Percentiles rank a stretch among this genome's conserved stretches.
These are phyloP conservation scores for Oreochromis spilurus DNA, from an alignment of 2,113 vertebrate species.

Conservation along the genomic window DNA sequence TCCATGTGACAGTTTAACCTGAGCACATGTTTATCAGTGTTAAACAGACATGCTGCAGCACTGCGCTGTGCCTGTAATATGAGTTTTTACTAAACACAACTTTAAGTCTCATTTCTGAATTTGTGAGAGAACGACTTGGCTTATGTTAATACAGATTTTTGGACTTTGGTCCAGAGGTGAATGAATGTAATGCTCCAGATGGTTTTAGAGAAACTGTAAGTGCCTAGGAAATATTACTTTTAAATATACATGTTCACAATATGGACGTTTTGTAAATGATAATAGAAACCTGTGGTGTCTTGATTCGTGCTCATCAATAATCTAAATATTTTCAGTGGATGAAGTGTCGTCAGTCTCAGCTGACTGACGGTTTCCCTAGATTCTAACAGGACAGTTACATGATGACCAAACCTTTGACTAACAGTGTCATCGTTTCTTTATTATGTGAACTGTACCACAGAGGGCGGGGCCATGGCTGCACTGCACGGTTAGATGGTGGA, in stretches of 20 bases:
- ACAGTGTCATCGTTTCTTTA: not conserved
- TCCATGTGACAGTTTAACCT: slow-evolving; percentile 37
- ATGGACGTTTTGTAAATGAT: not conserved
- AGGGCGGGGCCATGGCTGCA: not conserved
- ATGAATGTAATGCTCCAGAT: not conserved
- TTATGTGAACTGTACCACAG: not conserved
- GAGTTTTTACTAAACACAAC: not conserved
- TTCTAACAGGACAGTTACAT: not conserved
- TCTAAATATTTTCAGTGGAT: not conserved
- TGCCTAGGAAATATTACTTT: not conserved
- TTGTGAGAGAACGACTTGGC: not conserved
- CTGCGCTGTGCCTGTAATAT: not conserved
- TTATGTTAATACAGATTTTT: slow-evolving; percentile 8
- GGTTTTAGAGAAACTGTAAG: not conserved
- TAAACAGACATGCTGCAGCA: not conserved
- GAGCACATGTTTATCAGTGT: not conserved
- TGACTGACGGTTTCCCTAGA: not conserved
- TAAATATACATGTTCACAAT: not conserved
- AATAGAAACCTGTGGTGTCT: not conserved
- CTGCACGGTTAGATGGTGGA: not conserved
- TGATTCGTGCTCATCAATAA: not conserved
- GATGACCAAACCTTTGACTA: not conserved
- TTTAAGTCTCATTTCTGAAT: not conserved
- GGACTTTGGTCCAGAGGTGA: not conserved
- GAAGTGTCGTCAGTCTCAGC: not conserved